Evolutionary conservation across 1,140 invertebrate species (phyloP), one percentile per base, ranked within the genome.

Genomic region (Chrysoperla carnea): DNA sequence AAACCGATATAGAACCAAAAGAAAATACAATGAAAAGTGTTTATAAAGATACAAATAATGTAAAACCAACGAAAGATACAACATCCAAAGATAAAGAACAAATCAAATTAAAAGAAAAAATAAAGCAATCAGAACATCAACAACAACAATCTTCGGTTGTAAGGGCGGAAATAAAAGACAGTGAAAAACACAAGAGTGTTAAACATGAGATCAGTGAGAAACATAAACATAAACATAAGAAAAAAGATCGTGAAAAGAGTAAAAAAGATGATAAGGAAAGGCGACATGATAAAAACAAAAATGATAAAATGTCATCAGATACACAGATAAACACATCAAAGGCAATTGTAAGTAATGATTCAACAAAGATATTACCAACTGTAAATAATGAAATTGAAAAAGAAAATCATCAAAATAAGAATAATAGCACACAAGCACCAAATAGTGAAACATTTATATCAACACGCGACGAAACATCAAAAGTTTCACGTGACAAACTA

Each of bases 1-100:
- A 59, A 49, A 48, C 53, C 15, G 48, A 43, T 45, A 40, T 52
- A 33, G 52, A 52, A 37, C 51, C 52, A 7, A 54, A 50, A 45
- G 56, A 39, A 15, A n/a, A n/a, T n/a, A 11, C 31, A 12, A 33
- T 11, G 31, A 35, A 47, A 29, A 45, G 51, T 13, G 38, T n/a
- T 12, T 15, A 29, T 11, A 35, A 46, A 17, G 40, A 42, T 11
- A 33, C 29, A 8, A 46, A 46, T 13, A 40, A 43, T 17, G 27
- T 39, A 29, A 46, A 46, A 33, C 8, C n/a, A 33, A 11, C 31
- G 6, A 11, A 9, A 9, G n/a, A 33, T 39, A 17, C 38, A 8
- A 40, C 45, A 17, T 17, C n/a, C 38, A 36, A 14, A 28, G 31
- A 33, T 8, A 44, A 44, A 28, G 41, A 48, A 39, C 29, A 14